Conservation (phyloP, 2,797 vertebrate species). For the Mormyrops attenuatus region DNA sequence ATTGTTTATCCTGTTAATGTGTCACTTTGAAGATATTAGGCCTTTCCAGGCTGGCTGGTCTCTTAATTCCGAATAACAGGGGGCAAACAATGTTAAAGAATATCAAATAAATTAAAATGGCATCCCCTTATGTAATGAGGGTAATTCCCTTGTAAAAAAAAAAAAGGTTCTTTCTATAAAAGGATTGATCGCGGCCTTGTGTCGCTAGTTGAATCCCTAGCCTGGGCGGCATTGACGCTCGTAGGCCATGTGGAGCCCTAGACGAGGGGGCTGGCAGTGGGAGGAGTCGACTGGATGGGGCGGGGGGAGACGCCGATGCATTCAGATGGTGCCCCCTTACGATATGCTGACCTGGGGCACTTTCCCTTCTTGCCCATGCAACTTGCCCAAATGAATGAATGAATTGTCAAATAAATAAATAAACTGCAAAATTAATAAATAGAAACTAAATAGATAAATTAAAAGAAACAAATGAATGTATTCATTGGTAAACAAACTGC, state of each 20-base stretch:
- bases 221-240: neutral
- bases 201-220: conserved; percentile 31
- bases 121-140: conserved; percentile 43
- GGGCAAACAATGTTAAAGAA: conserved; percentile 57
- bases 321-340: neutral
- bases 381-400: neutral
- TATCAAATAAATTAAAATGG: conserved; percentile 44
- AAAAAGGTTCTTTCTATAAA: neutral
- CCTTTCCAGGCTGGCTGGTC: conserved; percentile 60
- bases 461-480: neutral
- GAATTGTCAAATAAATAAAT: neutral
- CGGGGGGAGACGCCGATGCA: neutral
- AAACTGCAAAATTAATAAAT: neutral
- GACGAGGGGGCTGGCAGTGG: neutral
- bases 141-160: conserved; percentile 35
- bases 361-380: neutral
- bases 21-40: conserved; percentile 75
- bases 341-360: neutral
- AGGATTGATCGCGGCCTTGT: conserved; percentile 34
- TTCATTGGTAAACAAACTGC: neutral
- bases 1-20: conserved; percentile 76
- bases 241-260: neutral
- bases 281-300: neutral
- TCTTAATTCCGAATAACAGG: conserved; percentile 55
- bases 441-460: neutral